Evolutionary conservation across 2,797 vertebrate species (phyloP).

Genomic region (Adelosebastes latens): DNA sequence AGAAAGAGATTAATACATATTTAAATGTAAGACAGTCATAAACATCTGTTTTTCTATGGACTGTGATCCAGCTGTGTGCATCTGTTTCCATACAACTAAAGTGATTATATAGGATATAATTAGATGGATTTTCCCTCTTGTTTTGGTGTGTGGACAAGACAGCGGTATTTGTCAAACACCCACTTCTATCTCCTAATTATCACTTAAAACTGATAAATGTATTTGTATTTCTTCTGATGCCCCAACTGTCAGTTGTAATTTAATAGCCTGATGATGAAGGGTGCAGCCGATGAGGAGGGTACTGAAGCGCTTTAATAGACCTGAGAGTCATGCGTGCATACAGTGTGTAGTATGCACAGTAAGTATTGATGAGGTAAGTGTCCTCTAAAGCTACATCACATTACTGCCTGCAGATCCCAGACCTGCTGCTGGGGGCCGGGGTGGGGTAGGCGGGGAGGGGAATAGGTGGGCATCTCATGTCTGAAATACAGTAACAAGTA

Average conservation of each 20-base stretch:
- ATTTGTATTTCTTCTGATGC: neutral
- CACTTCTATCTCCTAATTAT: neutral
- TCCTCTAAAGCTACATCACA: neutral
- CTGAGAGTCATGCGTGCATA: neutral
- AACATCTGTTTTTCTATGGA: too few species aligned
- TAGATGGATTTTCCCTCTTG: neutral
- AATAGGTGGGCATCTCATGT: too few species aligned
- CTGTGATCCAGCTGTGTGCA: too few species aligned
- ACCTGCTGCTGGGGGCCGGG: neutral
- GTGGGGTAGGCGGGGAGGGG: too few species aligned
- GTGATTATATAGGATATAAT: neutral
- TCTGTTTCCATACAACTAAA: neutral
- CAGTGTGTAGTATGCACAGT: neutral
- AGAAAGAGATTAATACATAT: too few species aligned
- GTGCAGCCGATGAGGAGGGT: neutral
- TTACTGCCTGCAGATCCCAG: neutral
- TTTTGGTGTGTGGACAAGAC: neutral
- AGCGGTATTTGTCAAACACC: neutral
- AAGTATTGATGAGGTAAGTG: neutral
- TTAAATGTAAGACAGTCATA: too few species aligned
- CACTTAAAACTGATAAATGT: neutral
- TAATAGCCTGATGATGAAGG: neutral
- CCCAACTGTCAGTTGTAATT: neutral
- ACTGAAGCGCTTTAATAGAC: too few species aligned
- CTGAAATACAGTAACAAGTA: neutral